Percentiles rank a stretch among this genome's conserved stretches.
These are phyloP conservation scores for Volucella inflata DNA, from an alignment of 2,888 invertebrate genomes.

Conservation along the genomic window DNA sequence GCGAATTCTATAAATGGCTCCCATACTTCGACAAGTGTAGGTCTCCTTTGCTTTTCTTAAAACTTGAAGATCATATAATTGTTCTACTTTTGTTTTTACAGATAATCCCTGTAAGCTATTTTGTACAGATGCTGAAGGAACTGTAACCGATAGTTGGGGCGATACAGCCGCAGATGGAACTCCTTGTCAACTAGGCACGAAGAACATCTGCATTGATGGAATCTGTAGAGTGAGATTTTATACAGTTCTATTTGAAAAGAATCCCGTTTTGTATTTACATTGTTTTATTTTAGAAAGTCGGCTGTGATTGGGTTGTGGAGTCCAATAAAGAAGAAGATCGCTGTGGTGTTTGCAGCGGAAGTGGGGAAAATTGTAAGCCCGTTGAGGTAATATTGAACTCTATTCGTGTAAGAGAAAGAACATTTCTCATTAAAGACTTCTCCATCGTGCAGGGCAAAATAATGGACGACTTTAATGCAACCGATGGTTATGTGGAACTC, in stretches of 20 bases:
- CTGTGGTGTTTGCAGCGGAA: constrained; percentile 94
- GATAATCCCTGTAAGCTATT: constrained; percentile 92
- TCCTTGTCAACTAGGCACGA: constrained; percentile 91
- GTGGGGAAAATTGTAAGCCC: constrained; percentile 91
- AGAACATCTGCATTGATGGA: constrained; percentile 93
- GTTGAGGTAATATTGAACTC: constrained; percentile 83
- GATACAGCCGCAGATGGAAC: constrained; percentile 93
- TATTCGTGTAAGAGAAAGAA: neutral
- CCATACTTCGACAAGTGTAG: constrained; percentile 90
- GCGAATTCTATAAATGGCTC: constrained; percentile 88
- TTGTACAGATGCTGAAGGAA: constrained; percentile 91
- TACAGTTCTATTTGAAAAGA: neutral
- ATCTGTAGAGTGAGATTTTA: constrained; percentile 87
- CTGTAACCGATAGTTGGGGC: constrained; percentile 89
- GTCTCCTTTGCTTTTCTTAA: no score
- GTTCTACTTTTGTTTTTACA: constrained; percentile 80
- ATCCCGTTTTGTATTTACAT: neutral
- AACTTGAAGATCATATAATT: neutral
- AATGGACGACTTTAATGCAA: constrained; percentile 85
- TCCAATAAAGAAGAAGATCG: constrained; percentile 91
- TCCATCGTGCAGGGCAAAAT: constrained; percentile 77
- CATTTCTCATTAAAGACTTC: neutral
- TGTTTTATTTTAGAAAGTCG: constrained; percentile 89
- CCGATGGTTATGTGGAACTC: constrained; percentile 86
- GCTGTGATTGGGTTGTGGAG: constrained; percentile 95